Evolutionary conservation across 2,797 vertebrate genomes (phyloP), one percentile per base, ranked within the genome.

Genomic region (Linurgus olivaceus): DNA sequence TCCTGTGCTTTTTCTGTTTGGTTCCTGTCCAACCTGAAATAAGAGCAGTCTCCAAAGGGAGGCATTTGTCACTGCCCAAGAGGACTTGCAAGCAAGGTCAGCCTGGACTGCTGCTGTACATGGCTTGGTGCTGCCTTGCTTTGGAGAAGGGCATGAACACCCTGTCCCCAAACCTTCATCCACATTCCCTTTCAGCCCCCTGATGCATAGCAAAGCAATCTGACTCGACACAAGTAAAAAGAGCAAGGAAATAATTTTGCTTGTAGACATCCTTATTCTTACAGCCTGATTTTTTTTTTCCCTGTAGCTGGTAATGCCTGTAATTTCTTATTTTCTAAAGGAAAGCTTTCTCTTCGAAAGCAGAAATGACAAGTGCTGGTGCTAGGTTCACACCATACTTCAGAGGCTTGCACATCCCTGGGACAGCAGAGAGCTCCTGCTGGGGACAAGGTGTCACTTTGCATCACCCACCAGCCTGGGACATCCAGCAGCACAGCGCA

Each of bases 41-140:
- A 62, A 58, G 86, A 82, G 81, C 86, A 68, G 81, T 44, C 74
- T 75, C 81, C 9, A 2, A 25, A 48, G 40, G 40, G 24, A 86
- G 45, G 54, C 26, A 16, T 89, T 91, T 87, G 63, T 68, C 52
- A 47, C 84, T 61, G 71, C 77, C 81, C 87, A 13, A 35, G 44
- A 78, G 67, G 67, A 66, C 66, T 77, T 24, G 9, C 21, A 54
- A 61, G 38, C 74, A 91, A 94, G 74, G 84, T 84, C 74, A 72
- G 62, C 54, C 45, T 1, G 0, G 62, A 44, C 11, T 2, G 5
- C 45, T 0, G 3, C 48, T 0, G 5, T 59, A 44, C 1, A 0
- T 25, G 66, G 26, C 37, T 71, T n/a, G 58, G 6, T 0, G 1
- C 28, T 40, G 62, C 38, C 63, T 83, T 65, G 29, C 0, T 3